Evolutionary conservation across 2,888 invertebrate genomes (phyloP).

Genomic region (Agriopis marginaria): DNA sequence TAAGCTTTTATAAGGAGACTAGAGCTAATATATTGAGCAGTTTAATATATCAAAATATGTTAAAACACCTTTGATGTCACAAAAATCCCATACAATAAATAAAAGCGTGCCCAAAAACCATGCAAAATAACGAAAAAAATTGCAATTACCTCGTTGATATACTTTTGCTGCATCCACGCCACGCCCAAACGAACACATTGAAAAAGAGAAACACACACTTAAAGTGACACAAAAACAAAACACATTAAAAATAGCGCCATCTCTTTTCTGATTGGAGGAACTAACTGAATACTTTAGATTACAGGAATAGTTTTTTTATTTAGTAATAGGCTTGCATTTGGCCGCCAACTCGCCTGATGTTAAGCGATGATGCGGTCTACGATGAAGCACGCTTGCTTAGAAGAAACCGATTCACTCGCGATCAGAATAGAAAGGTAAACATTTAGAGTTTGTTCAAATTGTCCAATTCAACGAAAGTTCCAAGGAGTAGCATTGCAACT

Average conservation of each 20-base stretch:
- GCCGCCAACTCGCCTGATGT: too few relatives aligned
- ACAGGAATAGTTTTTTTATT: background rate
- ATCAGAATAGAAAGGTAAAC: background rate
- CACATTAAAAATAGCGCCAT: slow-evolving; percentile 25
- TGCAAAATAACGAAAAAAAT: slow-evolving; percentile 26
- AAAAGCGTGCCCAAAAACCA: slow-evolving; percentile 20
- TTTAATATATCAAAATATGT: background rate
- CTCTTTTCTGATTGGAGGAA: slow-evolving; percentile 13
- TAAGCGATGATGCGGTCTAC: too few relatives aligned
- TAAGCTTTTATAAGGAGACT: background rate
- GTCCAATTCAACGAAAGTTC: too few relatives aligned
- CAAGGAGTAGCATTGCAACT: background rate
- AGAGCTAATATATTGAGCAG: background rate
- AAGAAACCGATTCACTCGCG: too few relatives aligned
- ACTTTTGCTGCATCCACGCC: slow-evolving; percentile 89
- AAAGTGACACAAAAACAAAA: slow-evolving; percentile 51
- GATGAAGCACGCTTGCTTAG: too few relatives aligned
- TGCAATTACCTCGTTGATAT: slow-evolving; percentile 93
- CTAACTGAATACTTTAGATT: slow-evolving; percentile 1
- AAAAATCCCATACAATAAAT: background rate
- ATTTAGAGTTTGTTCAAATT: background rate
- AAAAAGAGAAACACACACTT: slow-evolving; percentile 64
- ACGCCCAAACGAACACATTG: slow-evolving; percentile 61
- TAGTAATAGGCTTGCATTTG: too few relatives aligned
- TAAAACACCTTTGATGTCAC: background rate